Conservation (phyloP, 1,140 invertebrate species). For the Augochlora pura region DNA sequence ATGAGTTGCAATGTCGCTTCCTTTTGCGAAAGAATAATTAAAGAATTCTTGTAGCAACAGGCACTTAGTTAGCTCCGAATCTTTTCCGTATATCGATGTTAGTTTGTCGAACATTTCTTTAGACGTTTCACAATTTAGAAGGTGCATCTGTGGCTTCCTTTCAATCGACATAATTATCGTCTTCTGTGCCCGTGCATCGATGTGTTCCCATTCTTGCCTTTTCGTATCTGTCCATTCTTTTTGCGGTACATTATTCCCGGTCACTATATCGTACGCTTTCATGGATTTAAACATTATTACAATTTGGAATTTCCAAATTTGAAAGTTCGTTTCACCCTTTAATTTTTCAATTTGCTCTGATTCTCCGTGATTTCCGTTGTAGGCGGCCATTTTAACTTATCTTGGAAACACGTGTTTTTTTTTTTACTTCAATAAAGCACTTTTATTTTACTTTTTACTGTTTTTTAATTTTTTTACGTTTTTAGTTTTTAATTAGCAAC, state of each 20-base stretch:
- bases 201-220: not conserved
- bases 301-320: not conserved
- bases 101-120: conserved; percentile 1
- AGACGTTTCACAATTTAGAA: conserved; percentile 11
- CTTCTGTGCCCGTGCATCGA: conserved; percentile 4
- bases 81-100: not conserved
- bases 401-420: not conserved
- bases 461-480: no score
- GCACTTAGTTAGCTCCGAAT: conserved; percentile 12
- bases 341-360: not conserved
- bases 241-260: not conserved
- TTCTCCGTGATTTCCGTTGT: not conserved
- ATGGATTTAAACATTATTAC: not conserved
- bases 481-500: no score
- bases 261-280: not conserved
- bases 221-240: not conserved
- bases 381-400: not conserved
- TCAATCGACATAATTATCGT: not conserved
- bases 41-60: conserved; percentile 17
- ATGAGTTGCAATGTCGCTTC: not conserved
- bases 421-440: not conserved
- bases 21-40: conserved; percentile 9
- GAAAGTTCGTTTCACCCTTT: not conserved
- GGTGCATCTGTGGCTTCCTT: conserved; percentile 8
- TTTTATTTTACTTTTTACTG: no score